A percentile compares a stretch with the other conserved stretches of the same genome.
phyloP scores from a whole-genome alignment of 2,113 vertebrate genomes.

The Geothlypis trichas region DNA sequence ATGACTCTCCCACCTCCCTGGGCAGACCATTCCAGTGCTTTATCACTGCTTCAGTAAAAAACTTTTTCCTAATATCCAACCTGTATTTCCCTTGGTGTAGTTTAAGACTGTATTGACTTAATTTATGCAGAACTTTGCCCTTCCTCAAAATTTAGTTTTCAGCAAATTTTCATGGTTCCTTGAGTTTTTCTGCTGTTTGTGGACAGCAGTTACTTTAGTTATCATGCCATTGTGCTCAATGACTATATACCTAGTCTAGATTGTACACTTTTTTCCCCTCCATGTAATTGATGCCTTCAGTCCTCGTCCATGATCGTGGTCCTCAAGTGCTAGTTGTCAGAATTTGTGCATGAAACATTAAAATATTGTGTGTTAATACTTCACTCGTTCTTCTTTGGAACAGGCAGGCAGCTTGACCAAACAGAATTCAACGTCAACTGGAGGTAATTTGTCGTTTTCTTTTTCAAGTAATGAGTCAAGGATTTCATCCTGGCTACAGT shows the following conservation, averaged over 20 bases:
- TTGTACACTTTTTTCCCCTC: not conserved
- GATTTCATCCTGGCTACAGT: slow-evolving; percentile 90
- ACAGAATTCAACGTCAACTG: slow-evolving; percentile 82
- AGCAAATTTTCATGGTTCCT: not conserved
- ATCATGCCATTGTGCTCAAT: not conserved
- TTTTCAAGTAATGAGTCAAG: slow-evolving; percentile 85
- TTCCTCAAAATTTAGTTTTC: not conserved
- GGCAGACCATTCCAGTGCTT: not conserved
- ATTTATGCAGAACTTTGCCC: not conserved
- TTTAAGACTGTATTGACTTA: not conserved
- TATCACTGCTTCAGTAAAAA: not conserved
- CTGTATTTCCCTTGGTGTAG: not conserved
- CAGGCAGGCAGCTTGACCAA: slow-evolving; percentile 83
- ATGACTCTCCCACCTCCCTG: not conserved
- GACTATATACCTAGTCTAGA: not conserved
- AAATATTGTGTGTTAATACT: not conserved
- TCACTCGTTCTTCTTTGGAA: slow-evolving; percentile 26
- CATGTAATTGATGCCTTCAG: not conserved
- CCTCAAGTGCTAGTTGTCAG: not conserved
- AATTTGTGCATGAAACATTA: not conserved
- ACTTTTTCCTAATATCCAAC: not conserved
- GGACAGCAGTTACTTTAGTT: not conserved
- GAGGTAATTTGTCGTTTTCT: slow-evolving; percentile 77
- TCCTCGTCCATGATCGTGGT: not conserved
- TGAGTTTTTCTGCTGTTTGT: not conserved